phyloP scores from a whole-genome alignment of 2,888 invertebrate species.

The Tachystola acroxantha region DNA sequence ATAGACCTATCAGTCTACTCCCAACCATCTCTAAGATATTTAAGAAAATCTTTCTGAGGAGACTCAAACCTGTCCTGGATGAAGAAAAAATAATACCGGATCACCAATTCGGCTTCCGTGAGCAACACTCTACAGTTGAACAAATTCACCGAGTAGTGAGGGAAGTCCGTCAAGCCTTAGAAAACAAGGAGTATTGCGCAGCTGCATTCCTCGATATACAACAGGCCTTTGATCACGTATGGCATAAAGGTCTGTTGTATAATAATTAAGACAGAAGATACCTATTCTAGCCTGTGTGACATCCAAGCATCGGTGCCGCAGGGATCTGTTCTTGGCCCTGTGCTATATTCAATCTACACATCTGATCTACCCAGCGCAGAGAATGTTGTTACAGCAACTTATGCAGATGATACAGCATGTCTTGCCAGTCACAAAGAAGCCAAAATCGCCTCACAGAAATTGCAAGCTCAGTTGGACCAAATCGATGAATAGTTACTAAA shows the following conservation, averaged over 20 bases:
- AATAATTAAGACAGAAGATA: constrained; percentile 4
- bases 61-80: constrained; percentile 8
- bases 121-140: constrained; percentile 14
- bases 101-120: constrained; percentile 18
- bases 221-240: constrained; percentile 14
- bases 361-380: not conserved
- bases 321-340: constrained; percentile 3
- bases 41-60: constrained; percentile 7
- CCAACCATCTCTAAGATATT: constrained; percentile 6
- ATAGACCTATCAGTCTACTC: constrained; percentile 15
- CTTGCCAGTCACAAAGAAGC: not conserved
- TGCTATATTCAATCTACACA: constrained; percentile 1
- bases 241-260: constrained; percentile 10
- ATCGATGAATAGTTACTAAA: no score
- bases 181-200: constrained; percentile 13
- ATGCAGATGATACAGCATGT: constrained; percentile 1
- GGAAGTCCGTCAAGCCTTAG: constrained; percentile 10
- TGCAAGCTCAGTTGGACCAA: not conserved
- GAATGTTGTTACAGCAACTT: not conserved
- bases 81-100: constrained; percentile 11
- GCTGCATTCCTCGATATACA: constrained; percentile 11
- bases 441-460: not conserved
- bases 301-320: not conserved
- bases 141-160: constrained; percentile 14
- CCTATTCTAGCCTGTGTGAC: not conserved